Percentiles rank a stretch among this genome's conserved stretches.
Conservation (phyloP, 2,888 invertebrate genomes). For the Buathra laborator region DNA sequence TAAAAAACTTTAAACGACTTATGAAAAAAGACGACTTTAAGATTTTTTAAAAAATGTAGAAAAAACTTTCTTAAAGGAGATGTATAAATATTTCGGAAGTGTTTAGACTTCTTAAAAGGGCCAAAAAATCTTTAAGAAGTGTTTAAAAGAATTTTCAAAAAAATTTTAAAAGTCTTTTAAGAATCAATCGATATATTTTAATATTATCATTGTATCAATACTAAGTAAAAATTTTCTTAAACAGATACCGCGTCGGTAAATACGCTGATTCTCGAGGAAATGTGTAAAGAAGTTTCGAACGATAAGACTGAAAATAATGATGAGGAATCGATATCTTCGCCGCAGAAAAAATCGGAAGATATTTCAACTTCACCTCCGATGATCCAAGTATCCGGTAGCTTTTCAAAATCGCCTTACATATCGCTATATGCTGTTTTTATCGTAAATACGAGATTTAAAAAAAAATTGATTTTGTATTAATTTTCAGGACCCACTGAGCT, state of each 20-base stretch:
- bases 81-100: no score
- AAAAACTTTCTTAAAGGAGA: no score
- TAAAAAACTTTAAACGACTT: no score
- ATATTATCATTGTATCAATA: neutral
- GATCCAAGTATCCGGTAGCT: neutral
- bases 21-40: no score
- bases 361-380: neutral
- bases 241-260: conserved; percentile 61
- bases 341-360: neutral
- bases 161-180: no score
- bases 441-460: neutral
- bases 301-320: neutral
- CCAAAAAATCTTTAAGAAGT: no score
- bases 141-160: no score
- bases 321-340: neutral
- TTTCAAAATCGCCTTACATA: neutral
- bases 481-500: conserved; percentile 1
- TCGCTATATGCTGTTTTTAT: neutral
- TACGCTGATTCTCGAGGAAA: conserved; percentile 63
- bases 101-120: no score
- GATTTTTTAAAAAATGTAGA: no score
- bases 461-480: neutral
- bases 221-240: neutral
- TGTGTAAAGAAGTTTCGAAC: conserved; percentile 40
- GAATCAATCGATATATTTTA: neutral